Evolutionary conservation across 2,113 vertebrate species (phyloP), one percentile per base, ranked within the genome.

Genomic region (Oreamnos americanus): DNA sequence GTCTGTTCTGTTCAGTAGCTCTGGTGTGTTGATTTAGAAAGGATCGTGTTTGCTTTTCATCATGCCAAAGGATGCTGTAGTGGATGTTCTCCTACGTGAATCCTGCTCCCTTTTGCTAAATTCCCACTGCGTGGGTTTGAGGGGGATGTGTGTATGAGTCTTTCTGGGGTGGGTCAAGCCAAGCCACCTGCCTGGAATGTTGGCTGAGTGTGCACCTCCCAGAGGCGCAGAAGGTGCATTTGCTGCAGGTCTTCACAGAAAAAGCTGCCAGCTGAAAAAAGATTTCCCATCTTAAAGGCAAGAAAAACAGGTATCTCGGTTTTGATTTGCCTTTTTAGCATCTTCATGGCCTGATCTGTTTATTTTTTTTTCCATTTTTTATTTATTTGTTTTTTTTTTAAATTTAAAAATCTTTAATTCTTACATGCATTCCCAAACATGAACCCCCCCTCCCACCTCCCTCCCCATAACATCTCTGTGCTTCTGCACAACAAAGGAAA

Each of bases 141-240:
- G 14, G 55, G 28, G 47, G 28, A 28, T 16, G 62, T 43, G 26
- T 45, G 36, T 7, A 30, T 39, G 26, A 14, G 13, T 17, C 55
- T 87, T 57, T 82, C 57, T 86, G 85, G 55, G 55, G 39, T 49
- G 39, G 67, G 2, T 86, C 25, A 26, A 79, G 67, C 30, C 91
- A 33, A 0, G 47, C 60, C 5, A 39, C 53, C 43, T 0, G 39
- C 33, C 10, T 4, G 26, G n/a, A 88, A 60, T 60, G 43, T 7
- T 3, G 4, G 19, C 53, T 57, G 45, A 45, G 15, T 23, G 14
- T 30, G 2, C 1, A 1, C 28, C 23, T 6, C 8, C 79, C 39
- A 19, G 1, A 0, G 8, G 78, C 0, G 2, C 55, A 26, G 14
- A 67, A 10, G 0, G 7, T 26, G 30, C 16, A 0, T 19, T 12